phyloP scores from a whole-genome alignment of 2,113 vertebrate genomes.

The Vimba vimba region DNA sequence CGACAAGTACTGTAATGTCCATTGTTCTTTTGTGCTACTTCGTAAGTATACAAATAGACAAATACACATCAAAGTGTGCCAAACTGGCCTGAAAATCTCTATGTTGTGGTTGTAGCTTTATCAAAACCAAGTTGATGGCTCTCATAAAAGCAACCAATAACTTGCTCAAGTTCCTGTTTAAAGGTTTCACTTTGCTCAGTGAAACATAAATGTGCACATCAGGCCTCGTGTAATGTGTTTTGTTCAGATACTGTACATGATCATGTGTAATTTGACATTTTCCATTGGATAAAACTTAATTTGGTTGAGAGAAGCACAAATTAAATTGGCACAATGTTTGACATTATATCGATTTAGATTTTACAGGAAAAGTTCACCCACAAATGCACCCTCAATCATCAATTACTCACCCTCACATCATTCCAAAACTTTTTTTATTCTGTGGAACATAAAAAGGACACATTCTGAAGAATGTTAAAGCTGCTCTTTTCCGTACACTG shows the following conservation, averaged over 20 bases:
- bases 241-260: slow-evolving; percentile 22
- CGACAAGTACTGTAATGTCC: slow-evolving; percentile 66
- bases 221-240: slow-evolving; percentile 44
- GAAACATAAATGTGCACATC: slow-evolving; percentile 42
- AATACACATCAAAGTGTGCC: slow-evolving; percentile 71
- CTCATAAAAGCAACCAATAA: slow-evolving; percentile 39
- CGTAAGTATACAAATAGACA: slow-evolving; percentile 74
- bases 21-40: slow-evolving; percentile 69
- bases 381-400: not conserved
- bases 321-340: slow-evolving; percentile 5
- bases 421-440: not conserved
- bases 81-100: slow-evolving; percentile 57
- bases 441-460: not conserved
- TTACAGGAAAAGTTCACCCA: not conserved
- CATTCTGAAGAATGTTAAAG: not conserved
- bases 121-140: slow-evolving; percentile 50
- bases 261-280: slow-evolving; percentile 49
- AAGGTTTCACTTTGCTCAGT: slow-evolving; percentile 42
- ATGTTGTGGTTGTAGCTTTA: slow-evolving; percentile 56
- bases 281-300: slow-evolving; percentile 15
- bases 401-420: not conserved
- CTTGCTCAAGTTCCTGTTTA: slow-evolving; percentile 32
- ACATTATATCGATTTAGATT: not conserved
- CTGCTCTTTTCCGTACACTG: not conserved
- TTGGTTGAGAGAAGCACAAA: slow-evolving; percentile 43